Conservation (phyloP, 2,113 vertebrate genomes). For the Raja brachyura region DNA sequence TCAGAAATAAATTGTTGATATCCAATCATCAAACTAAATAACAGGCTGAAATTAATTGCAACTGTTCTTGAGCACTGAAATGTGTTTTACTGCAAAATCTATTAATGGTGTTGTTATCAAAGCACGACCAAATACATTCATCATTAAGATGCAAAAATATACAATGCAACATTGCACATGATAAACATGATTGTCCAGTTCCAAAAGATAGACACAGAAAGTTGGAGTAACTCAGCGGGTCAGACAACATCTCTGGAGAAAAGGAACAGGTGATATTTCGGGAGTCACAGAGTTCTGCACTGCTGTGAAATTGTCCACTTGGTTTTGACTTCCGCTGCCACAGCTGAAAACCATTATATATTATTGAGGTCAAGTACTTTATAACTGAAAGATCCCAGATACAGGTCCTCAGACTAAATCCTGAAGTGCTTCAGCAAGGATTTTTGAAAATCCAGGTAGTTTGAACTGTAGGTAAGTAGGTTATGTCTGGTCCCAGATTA, state of each 20-base stretch:
- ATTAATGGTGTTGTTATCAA: neutral
- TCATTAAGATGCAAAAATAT: neutral
- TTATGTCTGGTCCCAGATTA: too few relatives aligned
- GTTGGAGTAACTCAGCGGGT: too few relatives aligned
- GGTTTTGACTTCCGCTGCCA: neutral
- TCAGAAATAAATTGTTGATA: neutral
- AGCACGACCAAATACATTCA: too few relatives aligned
- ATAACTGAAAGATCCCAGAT: too few relatives aligned
- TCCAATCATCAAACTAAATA: constrained; percentile 3
- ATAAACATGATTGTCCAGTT: neutral
- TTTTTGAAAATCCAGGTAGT: too few relatives aligned
- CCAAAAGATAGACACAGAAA: too few relatives aligned
- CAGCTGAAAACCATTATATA: neutral
- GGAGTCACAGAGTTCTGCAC: neutral
- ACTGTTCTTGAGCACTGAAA: neutral
- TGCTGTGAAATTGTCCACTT: neutral
- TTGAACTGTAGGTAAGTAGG: too few relatives aligned
- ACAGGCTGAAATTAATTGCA: neutral
- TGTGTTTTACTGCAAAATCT: neutral
- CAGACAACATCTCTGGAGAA: too few relatives aligned
- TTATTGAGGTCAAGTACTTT: too few relatives aligned
- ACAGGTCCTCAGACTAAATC: too few relatives aligned
- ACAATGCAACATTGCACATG: neutral
- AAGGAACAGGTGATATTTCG: too few relatives aligned
- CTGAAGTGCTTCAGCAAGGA: too few relatives aligned